Conservation (phyloP, 2,888 invertebrate species). For the Andrena praecox region DNA sequence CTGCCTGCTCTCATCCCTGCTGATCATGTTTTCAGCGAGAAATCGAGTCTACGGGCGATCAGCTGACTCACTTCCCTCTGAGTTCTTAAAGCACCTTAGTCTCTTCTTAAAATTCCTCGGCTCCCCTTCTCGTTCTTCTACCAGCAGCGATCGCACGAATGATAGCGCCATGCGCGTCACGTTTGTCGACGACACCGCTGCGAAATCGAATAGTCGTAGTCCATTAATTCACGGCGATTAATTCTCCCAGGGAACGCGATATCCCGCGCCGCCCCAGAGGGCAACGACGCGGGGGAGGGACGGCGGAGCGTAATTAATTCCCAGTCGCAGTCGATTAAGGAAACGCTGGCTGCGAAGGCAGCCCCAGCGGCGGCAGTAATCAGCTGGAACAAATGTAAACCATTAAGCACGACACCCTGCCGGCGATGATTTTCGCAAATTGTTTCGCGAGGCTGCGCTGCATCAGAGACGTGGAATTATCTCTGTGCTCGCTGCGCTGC, state of each 20-base stretch:
- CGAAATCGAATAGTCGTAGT: conserved; percentile 12
- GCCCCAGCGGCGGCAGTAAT: conserved; percentile 32
- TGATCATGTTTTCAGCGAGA: background rate
- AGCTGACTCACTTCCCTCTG: background rate
- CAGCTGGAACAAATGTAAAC: conserved; percentile 46
- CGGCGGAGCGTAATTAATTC: conserved; percentile 46
- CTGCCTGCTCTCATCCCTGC: background rate
- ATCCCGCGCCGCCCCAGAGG: background rate
- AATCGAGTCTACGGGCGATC: background rate
- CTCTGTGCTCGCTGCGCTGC: background rate
- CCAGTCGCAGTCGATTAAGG: conserved; percentile 48
- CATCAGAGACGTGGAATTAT: background rate
- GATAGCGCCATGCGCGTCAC: too few relatives aligned
- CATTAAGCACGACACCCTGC: conserved; percentile 10
- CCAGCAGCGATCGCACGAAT: too few relatives aligned
- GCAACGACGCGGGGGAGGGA: background rate
- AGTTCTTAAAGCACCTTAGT: background rate
- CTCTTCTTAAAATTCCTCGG: too few relatives aligned
- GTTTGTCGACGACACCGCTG: too few relatives aligned
- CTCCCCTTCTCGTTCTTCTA: too few relatives aligned
- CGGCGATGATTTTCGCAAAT: conserved; percentile 4
- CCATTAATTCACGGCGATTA: conserved; percentile 42
- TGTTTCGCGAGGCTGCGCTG: conserved; percentile 14
- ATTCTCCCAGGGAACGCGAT: conserved; percentile 25
- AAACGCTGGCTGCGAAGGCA: conserved; percentile 12